Percentiles rank a stretch among this genome's conserved stretches.
phyloP scores from a whole-genome alignment of 1,140 invertebrate species.

The Leptinotarsa undecemlineata region DNA sequence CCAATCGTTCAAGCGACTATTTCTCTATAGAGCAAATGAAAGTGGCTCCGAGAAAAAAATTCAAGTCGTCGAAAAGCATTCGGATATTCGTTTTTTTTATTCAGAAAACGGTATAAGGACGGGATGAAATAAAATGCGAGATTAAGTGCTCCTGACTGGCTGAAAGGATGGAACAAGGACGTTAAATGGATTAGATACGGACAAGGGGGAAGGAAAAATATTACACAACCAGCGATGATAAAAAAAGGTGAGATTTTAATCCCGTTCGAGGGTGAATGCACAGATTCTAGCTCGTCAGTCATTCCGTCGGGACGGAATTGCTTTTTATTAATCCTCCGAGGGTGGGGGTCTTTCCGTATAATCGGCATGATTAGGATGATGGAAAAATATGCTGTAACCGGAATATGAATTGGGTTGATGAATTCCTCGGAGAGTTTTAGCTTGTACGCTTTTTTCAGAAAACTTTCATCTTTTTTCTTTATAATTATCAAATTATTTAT shows the following conservation, averaged over 20 bases:
- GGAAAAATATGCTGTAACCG: background rate
- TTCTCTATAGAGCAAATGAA: background rate
- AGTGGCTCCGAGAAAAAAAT: background rate
- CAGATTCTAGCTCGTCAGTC: background rate
- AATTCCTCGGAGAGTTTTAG: background rate
- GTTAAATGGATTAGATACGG: conserved; percentile 47
- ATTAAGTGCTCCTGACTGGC: conserved; percentile 44
- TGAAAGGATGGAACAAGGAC: conserved; percentile 35
- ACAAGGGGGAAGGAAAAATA: conserved; percentile 46
- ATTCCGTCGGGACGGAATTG: background rate
- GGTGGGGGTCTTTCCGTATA: background rate
- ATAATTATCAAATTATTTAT: too few relatives aligned
- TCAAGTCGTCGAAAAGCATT: background rate
- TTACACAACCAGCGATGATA: conserved; percentile 46
- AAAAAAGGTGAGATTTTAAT: conserved; percentile 37
- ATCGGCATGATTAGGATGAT: background rate
- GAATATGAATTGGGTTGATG: background rate
- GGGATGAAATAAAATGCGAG: conserved; percentile 44
- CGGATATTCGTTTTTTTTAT: conserved; percentile 32
- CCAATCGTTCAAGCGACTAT: too few relatives aligned
- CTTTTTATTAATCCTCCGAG: conserved; percentile 1
- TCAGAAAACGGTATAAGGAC: conserved; percentile 34
- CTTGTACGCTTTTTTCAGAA: too few relatives aligned
- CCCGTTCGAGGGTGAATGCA: background rate
- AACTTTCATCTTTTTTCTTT: too few relatives aligned